Conservation (phyloP, 2,797 vertebrate genomes). For the Ara ararauna region DNA sequence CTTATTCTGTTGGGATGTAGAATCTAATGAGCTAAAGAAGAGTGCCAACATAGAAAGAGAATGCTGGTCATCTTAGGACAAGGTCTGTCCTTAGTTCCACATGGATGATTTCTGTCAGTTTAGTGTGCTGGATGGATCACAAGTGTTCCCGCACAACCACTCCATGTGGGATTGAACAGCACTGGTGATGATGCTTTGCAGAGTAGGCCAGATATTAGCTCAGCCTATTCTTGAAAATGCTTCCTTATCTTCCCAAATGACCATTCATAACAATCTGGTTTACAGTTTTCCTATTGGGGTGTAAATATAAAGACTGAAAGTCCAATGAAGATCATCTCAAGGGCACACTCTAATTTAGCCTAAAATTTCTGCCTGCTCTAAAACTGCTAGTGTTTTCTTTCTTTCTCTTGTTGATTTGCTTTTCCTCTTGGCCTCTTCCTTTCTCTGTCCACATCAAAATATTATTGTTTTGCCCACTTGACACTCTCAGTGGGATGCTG, state of each 20-base stretch:
- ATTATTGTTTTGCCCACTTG: constrained; percentile 66
- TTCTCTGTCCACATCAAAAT: constrained; percentile 49
- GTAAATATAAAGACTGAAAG: not conserved
- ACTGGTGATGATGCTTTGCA: not conserved
- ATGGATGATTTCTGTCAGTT: not conserved
- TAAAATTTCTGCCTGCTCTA: not conserved
- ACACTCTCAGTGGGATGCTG: constrained; percentile 54
- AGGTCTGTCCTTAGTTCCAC: not conserved
- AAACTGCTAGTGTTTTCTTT: not conserved
- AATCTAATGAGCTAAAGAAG: not conserved
- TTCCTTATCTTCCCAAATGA: not conserved
- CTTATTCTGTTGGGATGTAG: not conserved
- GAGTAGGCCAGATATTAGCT: not conserved
- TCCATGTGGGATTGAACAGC: not conserved
- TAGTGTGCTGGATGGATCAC: not conserved
- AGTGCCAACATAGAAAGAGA: not conserved
- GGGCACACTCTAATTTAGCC: not conserved
- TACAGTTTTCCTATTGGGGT: not conserved
- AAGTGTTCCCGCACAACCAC: not conserved
- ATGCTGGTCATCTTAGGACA: not conserved
- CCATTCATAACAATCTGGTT: not conserved
- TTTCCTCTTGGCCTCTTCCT: constrained; percentile 26
- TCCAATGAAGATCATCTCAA: not conserved
- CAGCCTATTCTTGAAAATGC: not conserved
- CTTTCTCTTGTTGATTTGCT: not conserved